Percentiles rank a stretch among this genome's conserved stretches.
These are phyloP conservation scores for Megaustenia siamemsis DNA, from an alignment of 2,888 invertebrate genomes.

Conservation along the genomic window DNA sequence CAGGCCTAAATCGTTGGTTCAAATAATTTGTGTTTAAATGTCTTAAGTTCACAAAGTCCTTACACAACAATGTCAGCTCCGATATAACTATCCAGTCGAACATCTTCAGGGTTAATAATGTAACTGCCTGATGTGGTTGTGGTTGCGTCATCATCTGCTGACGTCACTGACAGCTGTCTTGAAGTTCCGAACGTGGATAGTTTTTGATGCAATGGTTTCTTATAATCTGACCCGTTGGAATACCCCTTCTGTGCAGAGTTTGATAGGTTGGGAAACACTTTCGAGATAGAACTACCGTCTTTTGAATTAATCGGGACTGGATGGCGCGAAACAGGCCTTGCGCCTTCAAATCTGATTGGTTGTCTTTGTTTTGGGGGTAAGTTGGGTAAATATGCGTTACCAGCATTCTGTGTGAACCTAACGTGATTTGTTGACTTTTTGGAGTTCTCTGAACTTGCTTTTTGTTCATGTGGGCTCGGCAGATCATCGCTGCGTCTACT, in stretches of 20 bases:
- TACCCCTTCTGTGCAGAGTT: neutral
- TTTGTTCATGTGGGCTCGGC: neutral
- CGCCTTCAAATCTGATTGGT: constrained; percentile 13
- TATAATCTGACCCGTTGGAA: constrained; percentile 25
- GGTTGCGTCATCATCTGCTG: constrained; percentile 69
- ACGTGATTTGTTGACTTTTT: constrained; percentile 36
- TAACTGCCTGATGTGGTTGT: constrained; percentile 74
- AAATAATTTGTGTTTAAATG: too few relatives aligned
- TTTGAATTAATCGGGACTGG: neutral
- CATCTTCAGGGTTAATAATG: constrained; percentile 66
- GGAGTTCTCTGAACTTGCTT: neutral
- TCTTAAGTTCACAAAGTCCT: neutral
- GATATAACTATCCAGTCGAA: constrained; percentile 58
- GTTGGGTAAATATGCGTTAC: neutral
- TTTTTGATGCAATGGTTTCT: neutral
- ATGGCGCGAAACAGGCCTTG: neutral
- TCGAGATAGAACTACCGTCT: neutral
- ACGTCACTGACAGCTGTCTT: constrained; percentile 53
- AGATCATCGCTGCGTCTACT: constrained; percentile 31
- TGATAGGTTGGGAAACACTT: neutral
- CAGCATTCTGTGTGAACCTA: constrained; percentile 20
- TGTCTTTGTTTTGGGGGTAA: constrained; percentile 29
- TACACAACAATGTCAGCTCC: constrained; percentile 60
- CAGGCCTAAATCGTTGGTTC: too few relatives aligned
- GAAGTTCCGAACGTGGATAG: constrained; percentile 28